These are phyloP conservation scores for Peromyscus maniculatus DNA, from an alignment of 2,113 vertebrate genomes.

Conservation along the genomic window DNA sequence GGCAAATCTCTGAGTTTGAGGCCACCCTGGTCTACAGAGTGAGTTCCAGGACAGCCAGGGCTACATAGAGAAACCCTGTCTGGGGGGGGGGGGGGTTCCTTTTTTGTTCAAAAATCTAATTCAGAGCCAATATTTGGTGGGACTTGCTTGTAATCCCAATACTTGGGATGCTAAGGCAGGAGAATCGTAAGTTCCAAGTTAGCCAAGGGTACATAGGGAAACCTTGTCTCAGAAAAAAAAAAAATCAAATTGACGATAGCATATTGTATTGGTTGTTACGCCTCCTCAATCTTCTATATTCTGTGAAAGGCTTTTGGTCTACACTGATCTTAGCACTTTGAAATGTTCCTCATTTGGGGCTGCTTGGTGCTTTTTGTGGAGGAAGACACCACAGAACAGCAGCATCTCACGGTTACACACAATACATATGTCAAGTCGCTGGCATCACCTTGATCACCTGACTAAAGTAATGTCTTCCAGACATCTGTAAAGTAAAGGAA, in stretches of 20 bases:
- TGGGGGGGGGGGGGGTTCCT: not conserved
- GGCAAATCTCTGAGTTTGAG: no score
- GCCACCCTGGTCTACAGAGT: no score
- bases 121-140: not conserved
- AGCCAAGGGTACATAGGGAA: not conserved
- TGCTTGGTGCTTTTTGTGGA: not conserved
- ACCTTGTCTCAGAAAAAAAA: not conserved
- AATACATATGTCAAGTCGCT: not conserved
- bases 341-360: not conserved
- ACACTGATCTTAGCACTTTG: not conserved
- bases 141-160: not conserved
- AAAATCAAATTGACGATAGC: not conserved
- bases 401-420: not conserved
- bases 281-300: not conserved
- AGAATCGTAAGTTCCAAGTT: not conserved
- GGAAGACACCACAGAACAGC: not conserved
- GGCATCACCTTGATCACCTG: not conserved
- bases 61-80: no score
- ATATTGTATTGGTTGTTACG: not conserved
- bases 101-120: conserved; percentile 4
- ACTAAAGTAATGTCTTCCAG: not conserved
- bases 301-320: not conserved
- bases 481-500: not conserved
- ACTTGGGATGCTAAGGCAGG: not conserved
- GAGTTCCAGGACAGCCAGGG: no score